A percentile compares a stretch with the other conserved stretches of the same genome.
Conservation (phyloP, 2,888 invertebrate genomes). For the Melinaea menophilus region DNA sequence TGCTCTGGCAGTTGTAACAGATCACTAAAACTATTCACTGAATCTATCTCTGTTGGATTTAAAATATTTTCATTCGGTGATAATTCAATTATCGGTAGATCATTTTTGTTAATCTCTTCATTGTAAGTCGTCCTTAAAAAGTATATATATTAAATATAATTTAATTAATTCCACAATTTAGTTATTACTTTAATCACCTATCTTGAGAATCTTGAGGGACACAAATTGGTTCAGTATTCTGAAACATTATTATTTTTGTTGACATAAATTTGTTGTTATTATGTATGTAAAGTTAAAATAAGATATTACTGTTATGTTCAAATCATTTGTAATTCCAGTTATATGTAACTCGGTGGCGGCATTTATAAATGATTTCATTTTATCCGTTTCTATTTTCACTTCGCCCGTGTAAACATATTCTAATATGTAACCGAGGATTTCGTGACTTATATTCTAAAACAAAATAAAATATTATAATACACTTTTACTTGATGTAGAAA, state of each 20-base stretch:
- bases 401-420: slow-evolving; percentile 70
- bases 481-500: no score
- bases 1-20: not conserved
- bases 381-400: slow-evolving; percentile 47
- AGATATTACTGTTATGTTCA: slow-evolving; percentile 3
- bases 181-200: not conserved
- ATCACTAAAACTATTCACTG: slow-evolving; percentile 7
- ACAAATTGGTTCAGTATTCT: slow-evolving; percentile 3
- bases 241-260: not conserved
- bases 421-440: slow-evolving; percentile 48
- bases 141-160: not conserved
- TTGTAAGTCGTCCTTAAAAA: not conserved
- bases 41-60: not conserved
- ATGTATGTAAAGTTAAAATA: not conserved
- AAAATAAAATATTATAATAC: slow-evolving; percentile 7
- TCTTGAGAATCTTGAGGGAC: not conserved
- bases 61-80: slow-evolving; percentile 1
- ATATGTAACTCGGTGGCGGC: slow-evolving; percentile 53
- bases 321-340: slow-evolving; percentile 44
- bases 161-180: not conserved
- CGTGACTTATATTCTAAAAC: slow-evolving; percentile 56
- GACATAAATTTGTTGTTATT: not conserved
- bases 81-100: not conserved
- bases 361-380: slow-evolving; percentile 47
- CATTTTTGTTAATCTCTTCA: not conserved